Conservation (phyloP, 2,888 invertebrate species). For the Hemicrepidius hirtus region DNA sequence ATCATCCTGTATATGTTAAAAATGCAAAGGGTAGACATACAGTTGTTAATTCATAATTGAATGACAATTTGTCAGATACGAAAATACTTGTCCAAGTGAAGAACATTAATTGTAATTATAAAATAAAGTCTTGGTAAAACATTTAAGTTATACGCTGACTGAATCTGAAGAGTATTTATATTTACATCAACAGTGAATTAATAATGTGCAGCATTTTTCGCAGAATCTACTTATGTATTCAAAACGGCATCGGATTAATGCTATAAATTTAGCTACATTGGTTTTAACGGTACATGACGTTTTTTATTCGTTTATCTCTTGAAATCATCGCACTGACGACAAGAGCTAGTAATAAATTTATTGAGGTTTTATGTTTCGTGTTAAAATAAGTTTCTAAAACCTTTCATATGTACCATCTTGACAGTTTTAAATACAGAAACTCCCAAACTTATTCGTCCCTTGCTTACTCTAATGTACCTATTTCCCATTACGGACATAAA, state of each 20-base stretch:
- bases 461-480: too few species aligned
- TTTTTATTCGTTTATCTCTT: constrained; percentile 44
- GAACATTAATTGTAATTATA: too few species aligned
- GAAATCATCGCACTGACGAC: constrained; percentile 43
- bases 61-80: too few species aligned
- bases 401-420: too few species aligned
- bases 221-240: constrained; percentile 36
- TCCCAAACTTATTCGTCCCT: background rate
- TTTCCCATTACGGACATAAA: too few species aligned
- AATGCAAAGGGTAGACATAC: too few species aligned
- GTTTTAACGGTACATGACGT: constrained; percentile 46
- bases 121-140: constrained; percentile 14
- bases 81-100: too few species aligned
- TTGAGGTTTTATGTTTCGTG: constrained; percentile 21
- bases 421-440: constrained; percentile 13
- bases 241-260: constrained; percentile 44
- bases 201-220: constrained; percentile 36
- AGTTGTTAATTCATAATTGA: too few species aligned
- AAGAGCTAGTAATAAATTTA: constrained; percentile 47
- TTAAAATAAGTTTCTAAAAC: background rate
- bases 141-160: constrained; percentile 22
- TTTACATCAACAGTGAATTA: constrained; percentile 40
- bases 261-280: constrained; percentile 42
- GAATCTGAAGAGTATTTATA: constrained; percentile 22
- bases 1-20: too few species aligned